Percentiles rank a stretch among this genome's conserved stretches.
Conservation (phyloP, 2,888 invertebrate species). For the Harmothoe impar region DNA sequence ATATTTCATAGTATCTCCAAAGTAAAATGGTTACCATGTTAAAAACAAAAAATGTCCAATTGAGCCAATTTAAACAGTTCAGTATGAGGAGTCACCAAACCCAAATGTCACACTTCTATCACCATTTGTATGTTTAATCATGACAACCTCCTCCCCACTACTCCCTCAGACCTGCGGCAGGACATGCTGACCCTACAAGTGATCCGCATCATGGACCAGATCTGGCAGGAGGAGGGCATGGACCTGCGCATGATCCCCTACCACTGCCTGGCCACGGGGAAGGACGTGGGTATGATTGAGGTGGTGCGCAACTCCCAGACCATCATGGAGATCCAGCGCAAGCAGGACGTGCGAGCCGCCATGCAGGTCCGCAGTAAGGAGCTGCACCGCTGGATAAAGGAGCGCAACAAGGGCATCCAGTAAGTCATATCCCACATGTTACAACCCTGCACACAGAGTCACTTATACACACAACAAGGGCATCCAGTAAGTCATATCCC, state of each 20-base stretch:
- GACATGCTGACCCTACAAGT: slow-evolving; percentile 87
- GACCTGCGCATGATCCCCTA: slow-evolving; percentile 86
- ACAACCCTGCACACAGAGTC: no score
- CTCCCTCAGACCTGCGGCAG: slow-evolving; percentile 85
- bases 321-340: slow-evolving; percentile 86
- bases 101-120: no score
- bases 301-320: slow-evolving; percentile 86
- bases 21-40: no score
- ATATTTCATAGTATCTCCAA: no score
- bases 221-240: slow-evolving; percentile 85
- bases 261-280: slow-evolving; percentile 86
- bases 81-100: no score
- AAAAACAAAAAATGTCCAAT: no score
- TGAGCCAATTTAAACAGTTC: no score
- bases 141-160: no score
- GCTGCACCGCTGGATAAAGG: slow-evolving; percentile 85
- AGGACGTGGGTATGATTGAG: slow-evolving; percentile 85
- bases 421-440: no score
- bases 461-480: no score
- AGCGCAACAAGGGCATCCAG: slow-evolving; percentile 82
- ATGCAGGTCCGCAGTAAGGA: slow-evolving; percentile 85
- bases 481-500: no score
- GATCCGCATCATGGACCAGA: slow-evolving; percentile 85
- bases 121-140: no score
- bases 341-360: slow-evolving; percentile 84